Evolutionary conservation across 2,888 invertebrate genomes (phyloP).

Genomic region (Strigamia maritima): DNA sequence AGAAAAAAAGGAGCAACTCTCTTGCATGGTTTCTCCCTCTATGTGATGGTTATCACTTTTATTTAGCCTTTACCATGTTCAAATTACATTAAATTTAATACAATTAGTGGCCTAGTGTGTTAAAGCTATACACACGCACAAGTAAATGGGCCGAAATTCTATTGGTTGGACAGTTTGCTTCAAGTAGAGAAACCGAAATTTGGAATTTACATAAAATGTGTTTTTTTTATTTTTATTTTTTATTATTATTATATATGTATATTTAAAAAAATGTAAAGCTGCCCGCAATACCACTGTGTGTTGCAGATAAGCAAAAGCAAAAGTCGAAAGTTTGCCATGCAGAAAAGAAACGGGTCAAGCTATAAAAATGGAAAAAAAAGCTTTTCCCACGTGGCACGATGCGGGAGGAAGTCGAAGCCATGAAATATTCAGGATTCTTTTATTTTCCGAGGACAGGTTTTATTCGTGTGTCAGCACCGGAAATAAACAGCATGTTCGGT

Average conservation of each 20-base stretch:
- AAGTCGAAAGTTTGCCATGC: not conserved
- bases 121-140: not conserved
- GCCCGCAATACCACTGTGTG: not conserved
- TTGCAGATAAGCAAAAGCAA: not conserved
- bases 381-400: not conserved
- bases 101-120: not conserved
- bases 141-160: not conserved
- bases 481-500: not conserved
- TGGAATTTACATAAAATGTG: too few species aligned
- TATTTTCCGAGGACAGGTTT: not conserved
- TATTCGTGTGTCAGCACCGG: not conserved
- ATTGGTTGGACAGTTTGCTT: not conserved
- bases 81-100: not conserved
- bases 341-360: not conserved
- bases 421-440: not conserved
- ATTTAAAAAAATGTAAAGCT: too few species aligned
- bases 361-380: not conserved
- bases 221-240: too few species aligned
- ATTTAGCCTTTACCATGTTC: not conserved
- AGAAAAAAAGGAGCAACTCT: not conserved
- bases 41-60: not conserved
- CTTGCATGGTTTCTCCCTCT: not conserved
- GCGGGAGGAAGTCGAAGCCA: not conserved
- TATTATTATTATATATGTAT: too few species aligned
- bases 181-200: too few species aligned